These are phyloP conservation scores for Trogon melanurus DNA, from an alignment of 2,113 vertebrate species.

Conservation along the genomic window DNA sequence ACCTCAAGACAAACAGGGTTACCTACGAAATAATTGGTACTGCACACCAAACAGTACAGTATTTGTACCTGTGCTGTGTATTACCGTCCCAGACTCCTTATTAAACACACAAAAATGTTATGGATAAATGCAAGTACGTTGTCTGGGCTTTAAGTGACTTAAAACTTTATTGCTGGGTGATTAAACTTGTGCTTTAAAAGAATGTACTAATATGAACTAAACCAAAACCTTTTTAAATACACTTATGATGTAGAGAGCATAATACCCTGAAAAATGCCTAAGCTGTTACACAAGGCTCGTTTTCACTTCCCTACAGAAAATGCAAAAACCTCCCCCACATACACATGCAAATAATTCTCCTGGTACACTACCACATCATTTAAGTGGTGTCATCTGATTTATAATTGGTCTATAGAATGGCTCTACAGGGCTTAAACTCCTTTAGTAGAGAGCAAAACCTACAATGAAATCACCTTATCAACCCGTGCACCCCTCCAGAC, in stretches of 20 bases:
- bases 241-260: not conserved
- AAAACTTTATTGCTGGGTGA: not conserved
- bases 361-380: not conserved
- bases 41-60: not conserved
- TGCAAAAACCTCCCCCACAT: not conserved
- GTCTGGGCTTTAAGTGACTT: not conserved
- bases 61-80: not conserved
- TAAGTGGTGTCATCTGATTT: not conserved
- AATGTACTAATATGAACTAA: not conserved
- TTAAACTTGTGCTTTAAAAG: not conserved
- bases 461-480: not conserved
- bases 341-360: not conserved
- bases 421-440: not conserved
- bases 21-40: no score
- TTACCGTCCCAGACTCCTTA: not conserved
- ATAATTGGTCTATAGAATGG: not conserved
- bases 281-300: not conserved
- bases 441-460: not conserved
- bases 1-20: not conserved
- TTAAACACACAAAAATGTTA: not conserved
- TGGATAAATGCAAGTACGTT: not conserved
- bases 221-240: not conserved
- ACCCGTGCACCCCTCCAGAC: not conserved
- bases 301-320: not conserved
- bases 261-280: conserved; percentile 27